These are phyloP conservation scores for Nomia melanderi DNA, from an alignment of 1,140 invertebrate species.

Conservation along the genomic window DNA sequence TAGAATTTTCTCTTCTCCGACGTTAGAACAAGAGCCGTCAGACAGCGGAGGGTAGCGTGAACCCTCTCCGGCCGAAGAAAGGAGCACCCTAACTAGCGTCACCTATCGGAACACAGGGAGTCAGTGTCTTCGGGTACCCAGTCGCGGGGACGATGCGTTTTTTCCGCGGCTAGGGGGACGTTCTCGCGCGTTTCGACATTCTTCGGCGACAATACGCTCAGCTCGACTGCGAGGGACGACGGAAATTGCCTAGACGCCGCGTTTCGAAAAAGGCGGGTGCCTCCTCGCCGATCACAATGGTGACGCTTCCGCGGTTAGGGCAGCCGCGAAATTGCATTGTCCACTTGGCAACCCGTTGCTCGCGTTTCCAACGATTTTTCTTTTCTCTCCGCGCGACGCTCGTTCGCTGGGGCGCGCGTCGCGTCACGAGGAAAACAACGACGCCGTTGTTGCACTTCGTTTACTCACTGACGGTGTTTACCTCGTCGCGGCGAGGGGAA, in stretches of 20 bases:
- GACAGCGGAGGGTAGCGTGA: background rate
- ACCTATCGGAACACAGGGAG: slow-evolving; percentile 18
- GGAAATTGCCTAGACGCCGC: slow-evolving; percentile 47
- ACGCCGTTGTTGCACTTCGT: slow-evolving; percentile 57
- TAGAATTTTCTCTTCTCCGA: background rate
- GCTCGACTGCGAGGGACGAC: background rate
- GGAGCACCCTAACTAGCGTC: slow-evolving; percentile 24
- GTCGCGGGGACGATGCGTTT: background rate
- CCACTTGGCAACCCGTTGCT: slow-evolving; percentile 21
- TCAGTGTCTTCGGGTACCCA: slow-evolving; percentile 16
- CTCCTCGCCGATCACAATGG: slow-evolving; percentile 22
- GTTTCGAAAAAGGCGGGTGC: slow-evolving; percentile 2
- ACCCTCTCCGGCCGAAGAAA: background rate
- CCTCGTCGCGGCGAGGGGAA: slow-evolving; percentile 52
- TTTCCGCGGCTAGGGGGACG: no score
- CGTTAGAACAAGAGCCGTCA: background rate
- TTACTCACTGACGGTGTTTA: slow-evolving; percentile 57
- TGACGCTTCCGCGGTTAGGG: background rate
- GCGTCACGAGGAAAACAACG: slow-evolving; percentile 57
- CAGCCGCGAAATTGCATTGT: slow-evolving; percentile 36
- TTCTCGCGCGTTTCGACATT: slow-evolving; percentile 34
- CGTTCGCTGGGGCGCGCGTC: background rate
- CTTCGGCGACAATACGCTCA: slow-evolving; percentile 43
- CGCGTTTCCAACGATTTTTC: slow-evolving; percentile 1
- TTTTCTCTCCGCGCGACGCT: background rate